Percentiles rank a stretch among this genome's conserved stretches.
These are phyloP conservation scores for Adelosebastes latens DNA, from an alignment of 2,797 vertebrate species.

Conservation along the genomic window DNA sequence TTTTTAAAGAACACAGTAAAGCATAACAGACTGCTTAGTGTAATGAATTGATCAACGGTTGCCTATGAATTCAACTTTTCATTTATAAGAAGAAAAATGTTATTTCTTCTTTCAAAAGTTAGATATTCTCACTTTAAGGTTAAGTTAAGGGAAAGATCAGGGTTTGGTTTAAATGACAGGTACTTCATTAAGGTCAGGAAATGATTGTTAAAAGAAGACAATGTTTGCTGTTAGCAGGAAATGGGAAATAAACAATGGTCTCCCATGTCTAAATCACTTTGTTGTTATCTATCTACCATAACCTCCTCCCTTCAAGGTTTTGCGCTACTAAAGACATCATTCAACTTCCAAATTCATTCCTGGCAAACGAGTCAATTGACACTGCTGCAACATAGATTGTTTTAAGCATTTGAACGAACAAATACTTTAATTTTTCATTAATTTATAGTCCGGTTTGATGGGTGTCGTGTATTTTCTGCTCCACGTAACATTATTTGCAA, in stretches of 20 bases:
- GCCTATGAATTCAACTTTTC: background rate
- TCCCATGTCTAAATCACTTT: constrained; percentile 3
- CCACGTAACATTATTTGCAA: background rate
- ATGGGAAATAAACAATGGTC: constrained; percentile 10
- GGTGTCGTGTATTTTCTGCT: background rate
- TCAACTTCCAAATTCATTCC: background rate
- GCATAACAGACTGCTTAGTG: background rate
- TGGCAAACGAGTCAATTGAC: constrained; percentile 10
- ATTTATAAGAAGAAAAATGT: background rate
- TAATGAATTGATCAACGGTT: background rate
- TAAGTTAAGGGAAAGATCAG: background rate
- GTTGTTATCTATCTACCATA: background rate
- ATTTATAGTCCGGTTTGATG: background rate
- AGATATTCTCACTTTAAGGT: background rate
- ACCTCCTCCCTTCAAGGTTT: constrained; percentile 3
- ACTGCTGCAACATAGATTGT: background rate
- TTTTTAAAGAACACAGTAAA: background rate
- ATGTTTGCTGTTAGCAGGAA: constrained; percentile 6
- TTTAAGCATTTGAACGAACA: background rate
- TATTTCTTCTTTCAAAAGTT: background rate
- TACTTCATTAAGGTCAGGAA: background rate
- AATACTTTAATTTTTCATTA: background rate
- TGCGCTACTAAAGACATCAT: background rate
- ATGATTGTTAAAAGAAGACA: background rate
- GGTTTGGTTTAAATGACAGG: background rate